Conservation (phyloP, 2,888 invertebrate species). For the Criorhina ranunculi region DNA sequence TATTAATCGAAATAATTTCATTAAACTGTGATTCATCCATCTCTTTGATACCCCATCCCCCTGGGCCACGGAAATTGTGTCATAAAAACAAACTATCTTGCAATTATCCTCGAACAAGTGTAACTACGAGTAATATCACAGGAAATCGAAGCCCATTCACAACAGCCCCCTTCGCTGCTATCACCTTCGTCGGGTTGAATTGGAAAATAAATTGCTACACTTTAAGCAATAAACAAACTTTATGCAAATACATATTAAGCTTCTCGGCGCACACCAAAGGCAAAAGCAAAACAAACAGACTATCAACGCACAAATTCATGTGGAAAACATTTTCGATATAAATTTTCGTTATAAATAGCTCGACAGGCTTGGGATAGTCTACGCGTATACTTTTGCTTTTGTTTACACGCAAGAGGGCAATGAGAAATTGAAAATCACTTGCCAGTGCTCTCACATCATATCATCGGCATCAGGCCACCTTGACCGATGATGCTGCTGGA, state of each 20-base stretch:
- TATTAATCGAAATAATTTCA: constrained; percentile 6
- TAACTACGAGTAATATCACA: not conserved
- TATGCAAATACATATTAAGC: constrained; percentile 59
- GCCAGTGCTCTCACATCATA: constrained; percentile 48
- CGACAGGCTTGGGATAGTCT: constrained; percentile 16
- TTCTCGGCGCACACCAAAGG: constrained; percentile 23
- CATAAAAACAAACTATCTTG: constrained; percentile 48
- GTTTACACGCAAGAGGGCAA: constrained; percentile 65
- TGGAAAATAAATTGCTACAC: constrained; percentile 27
- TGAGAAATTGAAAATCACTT: constrained; percentile 67
- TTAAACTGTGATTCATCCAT: not conserved
- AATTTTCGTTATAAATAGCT: constrained; percentile 35
- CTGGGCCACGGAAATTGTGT: constrained; percentile 5
- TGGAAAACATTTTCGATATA: constrained; percentile 19
- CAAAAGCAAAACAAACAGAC: constrained; percentile 47
- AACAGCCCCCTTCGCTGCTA: not conserved
- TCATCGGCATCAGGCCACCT: constrained; percentile 57
- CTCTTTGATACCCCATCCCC: not conserved
- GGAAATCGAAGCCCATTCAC: constrained; percentile 4
- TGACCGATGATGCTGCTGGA: constrained; percentile 63
- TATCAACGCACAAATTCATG: constrained; percentile 45
- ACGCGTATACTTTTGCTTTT: constrained; percentile 42
- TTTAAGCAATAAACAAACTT: constrained; percentile 65
- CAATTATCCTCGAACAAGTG: constrained; percentile 32
- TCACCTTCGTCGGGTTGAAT: not conserved